Percentiles rank a stretch among this genome's conserved stretches.
Conservation (phyloP, 2,113 vertebrate genomes). For the Choloepus hoffmanni region DNA sequence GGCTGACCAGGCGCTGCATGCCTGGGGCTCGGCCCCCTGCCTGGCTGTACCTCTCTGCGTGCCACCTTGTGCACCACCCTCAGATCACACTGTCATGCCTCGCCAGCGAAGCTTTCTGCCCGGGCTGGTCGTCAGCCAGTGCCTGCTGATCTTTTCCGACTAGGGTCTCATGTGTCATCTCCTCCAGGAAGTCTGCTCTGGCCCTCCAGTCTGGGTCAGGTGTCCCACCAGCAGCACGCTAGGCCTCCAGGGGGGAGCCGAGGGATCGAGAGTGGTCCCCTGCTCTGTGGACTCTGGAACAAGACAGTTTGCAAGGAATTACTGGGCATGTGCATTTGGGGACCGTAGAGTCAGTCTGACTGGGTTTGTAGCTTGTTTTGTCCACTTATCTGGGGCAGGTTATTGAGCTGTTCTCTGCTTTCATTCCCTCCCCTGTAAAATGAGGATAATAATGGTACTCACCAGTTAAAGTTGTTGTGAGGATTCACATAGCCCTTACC, state of each 20-base stretch:
- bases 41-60: neutral
- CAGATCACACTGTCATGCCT: accelerated
- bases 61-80: neutral
- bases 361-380: neutral
- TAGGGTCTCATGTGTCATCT: neutral
- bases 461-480: neutral
- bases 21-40: neutral
- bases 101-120: neutral
- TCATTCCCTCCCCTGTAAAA: neutral
- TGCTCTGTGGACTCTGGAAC: neutral
- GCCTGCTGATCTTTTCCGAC: neutral
- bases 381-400: neutral
- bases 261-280: neutral
- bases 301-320: neutral
- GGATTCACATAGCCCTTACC: neutral
- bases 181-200: neutral
- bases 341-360: neutral
- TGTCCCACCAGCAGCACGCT: too few relatives aligned
- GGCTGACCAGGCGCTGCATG: accelerated
- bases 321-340: accelerated
- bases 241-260: accelerated
- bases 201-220: too few relatives aligned
- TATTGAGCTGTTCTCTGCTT: neutral
- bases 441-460: neutral
- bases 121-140: neutral